phyloP scores from a whole-genome alignment of 1,140 invertebrate species.

The Ceratosolen fusciceps region DNA sequence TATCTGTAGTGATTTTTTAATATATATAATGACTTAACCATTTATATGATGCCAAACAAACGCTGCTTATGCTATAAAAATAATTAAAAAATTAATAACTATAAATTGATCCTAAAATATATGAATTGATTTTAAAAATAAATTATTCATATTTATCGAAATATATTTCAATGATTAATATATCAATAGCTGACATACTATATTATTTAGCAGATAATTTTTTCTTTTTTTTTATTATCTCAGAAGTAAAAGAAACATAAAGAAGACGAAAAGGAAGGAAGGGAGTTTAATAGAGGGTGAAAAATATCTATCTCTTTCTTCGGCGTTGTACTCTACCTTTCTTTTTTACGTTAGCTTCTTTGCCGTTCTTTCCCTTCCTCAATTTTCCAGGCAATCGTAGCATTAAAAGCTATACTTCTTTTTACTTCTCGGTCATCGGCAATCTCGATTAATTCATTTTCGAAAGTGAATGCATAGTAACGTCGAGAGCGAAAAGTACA shows the following conservation, averaged over 20 bases:
- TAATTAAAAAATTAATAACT: too few species aligned
- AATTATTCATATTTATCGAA: too few species aligned
- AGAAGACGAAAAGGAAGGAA: constrained; percentile 53
- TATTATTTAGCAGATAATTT: too few species aligned
- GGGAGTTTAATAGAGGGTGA: constrained; percentile 72
- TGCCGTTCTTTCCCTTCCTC: constrained; percentile 11
- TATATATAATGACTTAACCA: too few species aligned
- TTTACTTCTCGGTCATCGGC: constrained; percentile 51
- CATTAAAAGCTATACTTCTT: constrained; percentile 39
- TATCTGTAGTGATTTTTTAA: too few species aligned
- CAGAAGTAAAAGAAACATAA: not conserved
- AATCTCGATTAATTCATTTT: constrained; percentile 42
- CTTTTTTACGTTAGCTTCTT: constrained; percentile 25
- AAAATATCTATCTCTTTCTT: constrained; percentile 59
- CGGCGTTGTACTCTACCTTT: constrained; percentile 43
- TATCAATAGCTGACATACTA: too few species aligned
- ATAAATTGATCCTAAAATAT: too few species aligned
- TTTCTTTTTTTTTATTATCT: too few species aligned
- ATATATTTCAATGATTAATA: too few species aligned
- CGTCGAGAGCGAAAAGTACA: not conserved
- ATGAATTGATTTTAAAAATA: too few species aligned
- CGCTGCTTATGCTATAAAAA: too few species aligned
- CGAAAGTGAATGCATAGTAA: not conserved
- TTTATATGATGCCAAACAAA: too few species aligned
- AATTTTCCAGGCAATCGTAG: constrained; percentile 40